Evolutionary conservation across 1,140 invertebrate genomes (phyloP).

Genomic region (Geopemphigus sp.): DNA sequence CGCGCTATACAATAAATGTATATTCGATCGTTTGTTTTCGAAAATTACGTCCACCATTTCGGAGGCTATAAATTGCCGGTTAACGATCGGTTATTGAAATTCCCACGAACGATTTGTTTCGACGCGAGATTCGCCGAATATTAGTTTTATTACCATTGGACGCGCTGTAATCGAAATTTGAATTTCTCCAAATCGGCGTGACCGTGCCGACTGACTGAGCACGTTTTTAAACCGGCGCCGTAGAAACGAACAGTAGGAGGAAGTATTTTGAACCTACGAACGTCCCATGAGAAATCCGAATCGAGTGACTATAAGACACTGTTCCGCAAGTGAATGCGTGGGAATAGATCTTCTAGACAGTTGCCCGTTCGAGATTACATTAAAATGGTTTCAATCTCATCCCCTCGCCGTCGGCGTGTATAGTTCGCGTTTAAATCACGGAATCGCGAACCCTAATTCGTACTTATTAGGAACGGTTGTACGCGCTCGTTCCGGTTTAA

Average conservation of each 20-base stretch:
- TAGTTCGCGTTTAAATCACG: background rate
- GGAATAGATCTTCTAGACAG: conserved; percentile 1
- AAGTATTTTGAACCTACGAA: background rate
- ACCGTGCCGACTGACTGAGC: background rate
- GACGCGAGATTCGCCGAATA: no score
- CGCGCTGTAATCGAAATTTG: background rate
- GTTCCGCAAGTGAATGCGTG: background rate
- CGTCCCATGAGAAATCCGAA: conserved; percentile 29
- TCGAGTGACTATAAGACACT: background rate
- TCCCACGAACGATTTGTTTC: no score
- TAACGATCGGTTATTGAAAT: no score
- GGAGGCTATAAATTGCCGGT: no score
- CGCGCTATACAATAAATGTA: no score
- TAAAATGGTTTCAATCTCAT: background rate
- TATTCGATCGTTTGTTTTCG: no score
- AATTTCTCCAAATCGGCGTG: background rate
- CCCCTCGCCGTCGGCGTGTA: background rate
- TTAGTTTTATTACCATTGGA: no score
- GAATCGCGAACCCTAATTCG: no score
- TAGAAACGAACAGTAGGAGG: background rate
- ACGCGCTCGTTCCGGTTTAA: no score
- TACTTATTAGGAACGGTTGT: no score
- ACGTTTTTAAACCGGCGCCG: background rate
- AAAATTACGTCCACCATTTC: no score
- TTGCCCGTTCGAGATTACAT: background rate